Percentiles rank a stretch among this genome's conserved stretches.
Conservation (phyloP, 2,113 vertebrate species). For the Tragelaphus imberbis region DNA sequence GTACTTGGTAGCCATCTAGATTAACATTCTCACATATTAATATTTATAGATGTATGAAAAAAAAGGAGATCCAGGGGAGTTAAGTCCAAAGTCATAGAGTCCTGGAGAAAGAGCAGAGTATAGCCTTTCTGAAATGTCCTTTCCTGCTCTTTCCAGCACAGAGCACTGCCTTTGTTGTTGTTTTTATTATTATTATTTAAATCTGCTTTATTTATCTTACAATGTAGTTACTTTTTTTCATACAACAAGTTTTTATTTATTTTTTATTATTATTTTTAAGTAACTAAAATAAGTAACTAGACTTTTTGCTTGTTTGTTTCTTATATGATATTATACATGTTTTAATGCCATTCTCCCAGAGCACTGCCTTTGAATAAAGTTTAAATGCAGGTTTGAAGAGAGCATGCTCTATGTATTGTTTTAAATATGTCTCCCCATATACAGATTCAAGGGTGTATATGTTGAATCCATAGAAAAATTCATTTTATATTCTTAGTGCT, state of each 20-base stretch:
- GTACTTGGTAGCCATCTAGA: neutral
- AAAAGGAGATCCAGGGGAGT: neutral
- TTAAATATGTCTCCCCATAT: neutral
- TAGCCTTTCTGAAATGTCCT: neutral
- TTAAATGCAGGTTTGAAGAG: neutral
- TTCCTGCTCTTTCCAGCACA: neutral
- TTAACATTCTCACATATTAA: neutral
- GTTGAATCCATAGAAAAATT: conserved; percentile 32
- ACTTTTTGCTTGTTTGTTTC: too few species aligned
- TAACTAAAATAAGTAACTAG: too few species aligned
- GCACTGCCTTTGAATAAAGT: neutral
- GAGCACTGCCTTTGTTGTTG: neutral
- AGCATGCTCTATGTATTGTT: neutral
- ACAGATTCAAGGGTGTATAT: neutral
- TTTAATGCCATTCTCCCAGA: neutral
- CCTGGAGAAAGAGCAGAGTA: neutral
- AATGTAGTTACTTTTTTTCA: too few species aligned
- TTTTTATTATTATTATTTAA: too few species aligned
- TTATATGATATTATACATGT: too few species aligned
- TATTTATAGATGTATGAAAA: neutral
- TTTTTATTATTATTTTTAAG: too few species aligned
- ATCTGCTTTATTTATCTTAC: too few species aligned
- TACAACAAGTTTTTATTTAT: too few species aligned
- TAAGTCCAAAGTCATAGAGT: neutral
- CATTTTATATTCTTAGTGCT: conserved; percentile 72